Base-by-base conservation (phyloP, 64 coral and sea anemone genomes). In the Montipora foliosa region DNA sequence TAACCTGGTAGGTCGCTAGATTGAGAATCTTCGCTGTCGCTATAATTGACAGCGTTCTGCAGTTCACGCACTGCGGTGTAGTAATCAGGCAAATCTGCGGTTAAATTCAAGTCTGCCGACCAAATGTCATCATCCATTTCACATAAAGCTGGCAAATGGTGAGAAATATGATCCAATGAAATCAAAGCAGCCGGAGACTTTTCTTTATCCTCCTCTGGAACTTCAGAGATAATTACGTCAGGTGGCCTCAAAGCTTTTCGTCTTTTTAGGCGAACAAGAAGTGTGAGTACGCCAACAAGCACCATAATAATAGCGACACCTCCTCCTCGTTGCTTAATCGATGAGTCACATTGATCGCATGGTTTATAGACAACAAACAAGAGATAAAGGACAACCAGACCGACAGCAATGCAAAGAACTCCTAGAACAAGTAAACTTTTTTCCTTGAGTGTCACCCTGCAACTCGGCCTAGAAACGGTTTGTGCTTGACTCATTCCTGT, bases 81-180 rank as follows among this genome's bases (percentile, higher is more conserved):
- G 58, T 62, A 82, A 82, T 82, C 80, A 0, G 80, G 80, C 53
- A 82, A 17, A 44, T 82, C 55, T 7, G 37, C 37, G 37, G 37
- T 10, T 7, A 0, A 55, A 55, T 55, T 55, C 52, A 10, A 55
- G 10, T 55, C 52, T 13, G 44, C 44, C 25, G 80, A 66, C 57
- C 16, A 59, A 44, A 55, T 14, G 4, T 37, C 24, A 24, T 10
- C 3, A 82, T 37, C 37, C 37, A 37, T 37, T 37, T 37, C 37
- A 37, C 37, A 37, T 2, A 64, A 4, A 64, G 37, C 60, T 25
- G 22, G 53, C 9, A 44, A n/a, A 17, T 15, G 80, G n/a, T 24
- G 55, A 64, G 80, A 37, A 82, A 61, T 37, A 64, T 62, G 25
- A 59, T 21, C 67, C 5, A 58, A 37, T 62, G 4, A 21, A 58